Evolutionary conservation across 2,888 invertebrate genomes (phyloP).

Genomic region (Microchrysa polita): DNA sequence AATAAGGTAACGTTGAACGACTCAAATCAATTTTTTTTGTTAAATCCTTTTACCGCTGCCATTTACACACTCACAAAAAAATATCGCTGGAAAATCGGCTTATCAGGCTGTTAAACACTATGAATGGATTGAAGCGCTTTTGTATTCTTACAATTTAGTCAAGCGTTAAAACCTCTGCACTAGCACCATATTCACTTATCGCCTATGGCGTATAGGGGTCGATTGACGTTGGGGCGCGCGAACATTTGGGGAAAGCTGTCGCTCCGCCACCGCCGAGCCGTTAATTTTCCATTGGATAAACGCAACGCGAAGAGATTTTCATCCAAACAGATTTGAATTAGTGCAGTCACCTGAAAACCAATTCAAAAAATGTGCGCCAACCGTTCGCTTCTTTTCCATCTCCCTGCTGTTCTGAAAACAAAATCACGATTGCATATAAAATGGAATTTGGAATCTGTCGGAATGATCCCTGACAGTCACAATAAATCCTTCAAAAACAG

Average conservation of each 20-base stretch:
- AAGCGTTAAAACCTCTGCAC: conserved; percentile 43
- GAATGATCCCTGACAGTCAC: conserved; percentile 18
- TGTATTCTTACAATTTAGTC: conserved; percentile 41
- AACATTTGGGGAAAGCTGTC: background rate
- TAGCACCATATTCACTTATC: conserved; percentile 29
- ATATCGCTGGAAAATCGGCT: conserved; percentile 29
- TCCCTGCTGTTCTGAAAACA: no score
- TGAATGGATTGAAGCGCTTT: conserved; percentile 41
- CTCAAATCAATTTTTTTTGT: background rate
- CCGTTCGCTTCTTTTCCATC: background rate
- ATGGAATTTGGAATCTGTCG: conserved; percentile 3
- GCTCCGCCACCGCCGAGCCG: no score
- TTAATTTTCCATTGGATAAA: conserved; percentile 9
- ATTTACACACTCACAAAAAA: background rate
- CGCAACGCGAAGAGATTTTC: conserved; percentile 12
- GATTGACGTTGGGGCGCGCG: no score
- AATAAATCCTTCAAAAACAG: conserved; percentile 43
- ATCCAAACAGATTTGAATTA: conserved; percentile 43
- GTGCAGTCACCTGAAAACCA: conserved; percentile 44
- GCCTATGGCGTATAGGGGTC: background rate
- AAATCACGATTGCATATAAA: background rate
- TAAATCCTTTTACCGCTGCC: conserved; percentile 30
- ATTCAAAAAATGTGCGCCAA: conserved; percentile 40
- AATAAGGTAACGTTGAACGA: background rate
- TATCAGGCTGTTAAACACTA: conserved; percentile 47